phyloP scores from a whole-genome alignment of 2,113 vertebrate species.

The Oreochromis tanganicae region DNA sequence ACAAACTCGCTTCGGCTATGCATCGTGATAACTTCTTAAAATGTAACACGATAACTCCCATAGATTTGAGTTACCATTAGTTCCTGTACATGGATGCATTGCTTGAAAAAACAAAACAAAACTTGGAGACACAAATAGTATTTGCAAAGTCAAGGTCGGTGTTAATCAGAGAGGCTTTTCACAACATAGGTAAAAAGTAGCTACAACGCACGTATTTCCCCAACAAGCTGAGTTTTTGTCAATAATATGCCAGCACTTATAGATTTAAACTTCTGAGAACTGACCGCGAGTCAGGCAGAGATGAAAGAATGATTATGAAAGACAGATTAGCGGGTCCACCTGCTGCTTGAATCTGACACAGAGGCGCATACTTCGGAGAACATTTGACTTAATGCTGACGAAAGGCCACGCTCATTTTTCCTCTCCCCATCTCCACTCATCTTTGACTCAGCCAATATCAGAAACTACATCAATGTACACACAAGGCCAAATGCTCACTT shows the following conservation, averaged over 20 bases:
- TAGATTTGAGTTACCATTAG: background rate
- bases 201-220: slow-evolving; percentile 6
- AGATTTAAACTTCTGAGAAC: slow-evolving; percentile 16
- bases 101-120: background rate
- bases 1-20: background rate
- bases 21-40: background rate
- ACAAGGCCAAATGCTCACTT: background rate
- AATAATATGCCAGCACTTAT: slow-evolving; percentile 29
- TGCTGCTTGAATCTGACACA: slow-evolving; percentile 3
- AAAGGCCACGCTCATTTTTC: background rate
- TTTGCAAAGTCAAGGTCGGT: background rate
- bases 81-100: background rate
- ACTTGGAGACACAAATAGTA: background rate
- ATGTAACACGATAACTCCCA: background rate
- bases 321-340: background rate
- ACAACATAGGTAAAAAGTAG: slow-evolving; percentile 15
- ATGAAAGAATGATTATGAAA: slow-evolving; percentile 39
- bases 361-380: background rate
- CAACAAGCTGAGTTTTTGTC: slow-evolving; percentile 15
- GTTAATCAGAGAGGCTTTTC: background rate
- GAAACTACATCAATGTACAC: background rate
- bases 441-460: background rate
- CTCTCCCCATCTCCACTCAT: background rate
- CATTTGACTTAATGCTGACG: background rate
- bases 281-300: slow-evolving; percentile 27